Conservation (phyloP, 1,140 invertebrate genomes). For the Tyrophagus putrescentiae region DNA sequence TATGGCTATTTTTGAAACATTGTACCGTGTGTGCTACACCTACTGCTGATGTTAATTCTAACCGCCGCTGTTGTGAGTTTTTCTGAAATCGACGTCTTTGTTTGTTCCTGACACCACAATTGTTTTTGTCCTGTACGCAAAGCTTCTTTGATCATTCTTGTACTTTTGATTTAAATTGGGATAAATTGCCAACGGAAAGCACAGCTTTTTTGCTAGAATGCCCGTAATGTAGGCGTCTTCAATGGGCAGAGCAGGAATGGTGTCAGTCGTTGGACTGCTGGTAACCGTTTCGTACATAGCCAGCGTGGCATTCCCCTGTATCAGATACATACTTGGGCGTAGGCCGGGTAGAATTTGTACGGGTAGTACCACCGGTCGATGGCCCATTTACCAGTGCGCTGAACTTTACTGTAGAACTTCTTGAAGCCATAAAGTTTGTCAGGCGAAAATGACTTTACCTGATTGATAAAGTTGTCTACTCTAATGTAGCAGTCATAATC, state of each 20-base stretch:
- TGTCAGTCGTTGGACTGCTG: neutral
- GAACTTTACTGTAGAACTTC: too few relatives aligned
- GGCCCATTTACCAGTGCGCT: neutral
- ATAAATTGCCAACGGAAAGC: too few relatives aligned
- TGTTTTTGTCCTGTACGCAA: too few relatives aligned
- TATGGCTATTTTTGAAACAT: too few relatives aligned
- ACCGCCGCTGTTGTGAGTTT: too few relatives aligned
- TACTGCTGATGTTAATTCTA: too few relatives aligned
- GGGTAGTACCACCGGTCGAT: neutral
- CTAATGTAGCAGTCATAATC: constrained; percentile 11
- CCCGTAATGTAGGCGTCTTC: neutral
- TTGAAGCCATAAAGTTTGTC: neutral
- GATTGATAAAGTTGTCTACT: neutral
- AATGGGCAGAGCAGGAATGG: neutral
- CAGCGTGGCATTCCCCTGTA: neutral
- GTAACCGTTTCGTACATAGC: neutral
- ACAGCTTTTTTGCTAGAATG: neutral
- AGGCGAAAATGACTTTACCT: neutral
- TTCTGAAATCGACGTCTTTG: too few relatives aligned
- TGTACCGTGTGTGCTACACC: too few relatives aligned
- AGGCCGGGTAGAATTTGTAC: neutral
- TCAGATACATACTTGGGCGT: constrained; percentile 8
- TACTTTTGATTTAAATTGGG: too few relatives aligned
- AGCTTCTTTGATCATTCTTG: too few relatives aligned
- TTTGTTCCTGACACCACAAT: too few relatives aligned